phyloP scores from a whole-genome alignment of 2,888 invertebrate genomes.

The Cerastis rubricosa region DNA sequence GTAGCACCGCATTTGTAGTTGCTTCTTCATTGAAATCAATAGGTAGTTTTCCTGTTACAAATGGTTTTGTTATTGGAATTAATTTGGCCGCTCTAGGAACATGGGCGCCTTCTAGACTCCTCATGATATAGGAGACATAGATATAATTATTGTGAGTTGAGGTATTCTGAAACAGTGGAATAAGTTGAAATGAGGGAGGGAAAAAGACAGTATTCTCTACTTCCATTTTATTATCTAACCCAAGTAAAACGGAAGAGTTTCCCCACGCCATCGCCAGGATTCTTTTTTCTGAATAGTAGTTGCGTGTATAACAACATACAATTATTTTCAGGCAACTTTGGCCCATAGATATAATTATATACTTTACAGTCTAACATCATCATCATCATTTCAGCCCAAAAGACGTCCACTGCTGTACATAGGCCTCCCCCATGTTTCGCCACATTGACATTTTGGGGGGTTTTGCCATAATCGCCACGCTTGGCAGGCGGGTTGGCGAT shows the following conservation, averaged over 20 bases:
- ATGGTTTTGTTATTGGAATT: constrained; percentile 33
- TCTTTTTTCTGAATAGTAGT: neutral
- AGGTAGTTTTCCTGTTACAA: constrained; percentile 52
- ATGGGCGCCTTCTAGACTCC: neutral
- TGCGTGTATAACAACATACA: no score
- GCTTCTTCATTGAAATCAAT: constrained; percentile 46
- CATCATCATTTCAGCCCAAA: no score
- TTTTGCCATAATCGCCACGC: no score
- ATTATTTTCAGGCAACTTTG: no score
- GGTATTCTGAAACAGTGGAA: neutral
- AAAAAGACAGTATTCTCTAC: neutral
- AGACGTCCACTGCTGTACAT: no score
- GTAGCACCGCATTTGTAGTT: constrained; percentile 12
- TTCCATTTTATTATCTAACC: neutral
- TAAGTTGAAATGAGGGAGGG: neutral
- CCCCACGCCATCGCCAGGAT: neutral
- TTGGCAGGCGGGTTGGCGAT: no score
- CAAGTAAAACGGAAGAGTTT: neutral
- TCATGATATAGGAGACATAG: neutral
- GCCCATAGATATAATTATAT: no score
- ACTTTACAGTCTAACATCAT: no score
- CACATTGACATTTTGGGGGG: no score
- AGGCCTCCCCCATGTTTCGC: no score
- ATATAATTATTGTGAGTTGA: no score
- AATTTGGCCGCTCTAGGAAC: constrained; percentile 23